Percentiles rank a stretch among this genome's conserved stretches.
These are phyloP conservation scores for Microcebus tavaratra DNA, from an alignment of 2,113 vertebrate species.

Conservation along the genomic window DNA sequence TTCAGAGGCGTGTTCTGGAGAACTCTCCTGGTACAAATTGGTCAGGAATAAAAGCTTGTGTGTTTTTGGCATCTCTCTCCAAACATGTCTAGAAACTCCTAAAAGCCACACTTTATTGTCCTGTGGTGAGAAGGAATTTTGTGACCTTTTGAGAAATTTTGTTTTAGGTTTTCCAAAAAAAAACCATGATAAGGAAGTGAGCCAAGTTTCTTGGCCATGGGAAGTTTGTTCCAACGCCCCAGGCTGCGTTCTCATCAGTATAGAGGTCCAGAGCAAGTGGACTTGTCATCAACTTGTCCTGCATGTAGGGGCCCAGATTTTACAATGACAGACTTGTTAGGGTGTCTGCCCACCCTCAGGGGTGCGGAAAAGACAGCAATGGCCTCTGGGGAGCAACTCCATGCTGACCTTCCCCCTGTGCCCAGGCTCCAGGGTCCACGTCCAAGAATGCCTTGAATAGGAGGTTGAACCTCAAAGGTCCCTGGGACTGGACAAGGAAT, in stretches of 20 bases:
- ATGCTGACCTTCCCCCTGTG: not conserved
- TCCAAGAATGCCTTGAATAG: not conserved
- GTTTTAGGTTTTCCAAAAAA: slow-evolving; percentile 50
- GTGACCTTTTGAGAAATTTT: slow-evolving; percentile 51
- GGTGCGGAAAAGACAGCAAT: not conserved
- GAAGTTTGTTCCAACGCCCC: not conserved
- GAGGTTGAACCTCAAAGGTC: not conserved
- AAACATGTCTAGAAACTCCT: not conserved
- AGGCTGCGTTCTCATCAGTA: not conserved
- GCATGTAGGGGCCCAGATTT: not conserved
- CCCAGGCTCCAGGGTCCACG: not conserved
- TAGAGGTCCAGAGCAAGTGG: not conserved
- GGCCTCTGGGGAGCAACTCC: too few species aligned
- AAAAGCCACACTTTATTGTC: slow-evolving; percentile 13
- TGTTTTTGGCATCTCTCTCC: not conserved
- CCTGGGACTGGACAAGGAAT: not conserved
- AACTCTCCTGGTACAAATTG: not conserved
- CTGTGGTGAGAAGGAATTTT: slow-evolving; percentile 48
- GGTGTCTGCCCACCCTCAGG: not conserved
- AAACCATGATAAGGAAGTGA: slow-evolving; percentile 2
- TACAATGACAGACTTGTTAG: not conserved
- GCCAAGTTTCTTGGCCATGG: not conserved
- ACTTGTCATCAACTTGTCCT: not conserved
- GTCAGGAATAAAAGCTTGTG: not conserved
- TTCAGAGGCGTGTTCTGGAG: slow-evolving; percentile 28